These are phyloP conservation scores for Rhea pennata DNA, from an alignment of 2,113 vertebrate species.

Conservation along the genomic window DNA sequence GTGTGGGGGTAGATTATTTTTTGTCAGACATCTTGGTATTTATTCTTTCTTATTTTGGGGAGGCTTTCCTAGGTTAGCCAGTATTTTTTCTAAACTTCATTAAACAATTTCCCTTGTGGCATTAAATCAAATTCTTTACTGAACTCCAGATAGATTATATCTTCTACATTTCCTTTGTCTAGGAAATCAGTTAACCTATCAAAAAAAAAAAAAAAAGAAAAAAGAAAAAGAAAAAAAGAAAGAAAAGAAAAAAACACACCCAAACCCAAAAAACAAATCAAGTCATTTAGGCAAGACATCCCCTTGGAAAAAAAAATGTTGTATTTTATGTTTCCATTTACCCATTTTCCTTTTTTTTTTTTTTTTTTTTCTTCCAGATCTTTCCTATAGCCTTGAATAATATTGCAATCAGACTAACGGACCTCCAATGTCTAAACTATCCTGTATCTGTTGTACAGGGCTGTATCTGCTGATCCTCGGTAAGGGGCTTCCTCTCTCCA, in stretches of 20 bases:
- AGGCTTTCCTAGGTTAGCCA: neutral
- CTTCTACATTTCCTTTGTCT: neutral
- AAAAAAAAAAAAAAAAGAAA: neutral
- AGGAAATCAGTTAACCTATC: neutral
- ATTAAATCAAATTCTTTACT: neutral
- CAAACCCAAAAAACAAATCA: neutral
- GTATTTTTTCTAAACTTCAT: neutral
- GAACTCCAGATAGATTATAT: neutral
- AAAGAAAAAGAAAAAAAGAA: neutral
- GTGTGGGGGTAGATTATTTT: neutral
- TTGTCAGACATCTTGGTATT: neutral
- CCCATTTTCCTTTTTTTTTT: neutral
- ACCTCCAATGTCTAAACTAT: neutral
- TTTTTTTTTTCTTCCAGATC: neutral
- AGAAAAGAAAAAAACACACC: too few species aligned
- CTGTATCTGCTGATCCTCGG: neutral
- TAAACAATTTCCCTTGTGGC: neutral
- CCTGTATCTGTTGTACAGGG: neutral
- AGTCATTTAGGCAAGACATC: neutral
- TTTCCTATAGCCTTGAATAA: neutral
- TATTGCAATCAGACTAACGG: fast-evolving
- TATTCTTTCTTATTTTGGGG: neutral
- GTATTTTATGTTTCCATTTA: fast-evolving
- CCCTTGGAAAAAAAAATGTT: neutral
- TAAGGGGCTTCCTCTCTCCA: neutral